A percentile compares a stretch with the other conserved stretches of the same genome.
Conservation (phyloP, 2,888 invertebrate species). For the Hydropsyche betteni region DNA sequence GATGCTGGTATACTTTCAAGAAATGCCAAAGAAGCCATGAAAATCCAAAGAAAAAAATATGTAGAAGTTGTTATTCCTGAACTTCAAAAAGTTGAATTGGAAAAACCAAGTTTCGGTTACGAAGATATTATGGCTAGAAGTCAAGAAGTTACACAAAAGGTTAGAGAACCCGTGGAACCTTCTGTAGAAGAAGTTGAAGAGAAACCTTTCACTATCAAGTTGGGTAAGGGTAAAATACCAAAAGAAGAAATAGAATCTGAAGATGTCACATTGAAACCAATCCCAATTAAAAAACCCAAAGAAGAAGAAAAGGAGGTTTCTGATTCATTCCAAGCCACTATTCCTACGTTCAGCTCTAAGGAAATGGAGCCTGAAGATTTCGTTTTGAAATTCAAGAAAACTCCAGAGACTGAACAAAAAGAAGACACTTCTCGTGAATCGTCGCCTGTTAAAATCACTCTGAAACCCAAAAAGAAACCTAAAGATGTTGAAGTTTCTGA, state of each 20-base stretch:
- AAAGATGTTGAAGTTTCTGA: constrained; percentile 53
- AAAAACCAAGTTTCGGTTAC: constrained; percentile 66
- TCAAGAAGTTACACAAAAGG: constrained; percentile 55
- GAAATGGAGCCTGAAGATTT: constrained; percentile 47
- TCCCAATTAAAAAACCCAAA: constrained; percentile 55
- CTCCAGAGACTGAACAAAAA: constrained; percentile 47
- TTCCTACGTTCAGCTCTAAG: constrained; percentile 52
- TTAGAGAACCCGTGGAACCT: constrained; percentile 54
- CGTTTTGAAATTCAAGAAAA: constrained; percentile 45
- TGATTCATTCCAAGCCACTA: constrained; percentile 38
- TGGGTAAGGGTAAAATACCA: constrained; percentile 46
- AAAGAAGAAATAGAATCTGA: constrained; percentile 54
- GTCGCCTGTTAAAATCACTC: constrained; percentile 51
- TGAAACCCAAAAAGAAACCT: constrained; percentile 53
- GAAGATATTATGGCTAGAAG: constrained; percentile 61
- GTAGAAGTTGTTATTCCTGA: constrained; percentile 68
- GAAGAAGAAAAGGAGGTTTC: constrained; percentile 54
- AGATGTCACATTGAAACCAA: constrained; percentile 56
- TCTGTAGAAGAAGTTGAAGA: constrained; percentile 55
- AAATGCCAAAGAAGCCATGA: constrained; percentile 75
- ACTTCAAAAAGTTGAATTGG: constrained; percentile 66
- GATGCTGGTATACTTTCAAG: constrained; percentile 75
- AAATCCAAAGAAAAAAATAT: constrained; percentile 69
- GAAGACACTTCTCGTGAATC: constrained; percentile 53
- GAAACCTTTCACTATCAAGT: constrained; percentile 51